phyloP scores from a whole-genome alignment of 1,140 invertebrate genomes.

The Drosophila lacertosa region DNA sequence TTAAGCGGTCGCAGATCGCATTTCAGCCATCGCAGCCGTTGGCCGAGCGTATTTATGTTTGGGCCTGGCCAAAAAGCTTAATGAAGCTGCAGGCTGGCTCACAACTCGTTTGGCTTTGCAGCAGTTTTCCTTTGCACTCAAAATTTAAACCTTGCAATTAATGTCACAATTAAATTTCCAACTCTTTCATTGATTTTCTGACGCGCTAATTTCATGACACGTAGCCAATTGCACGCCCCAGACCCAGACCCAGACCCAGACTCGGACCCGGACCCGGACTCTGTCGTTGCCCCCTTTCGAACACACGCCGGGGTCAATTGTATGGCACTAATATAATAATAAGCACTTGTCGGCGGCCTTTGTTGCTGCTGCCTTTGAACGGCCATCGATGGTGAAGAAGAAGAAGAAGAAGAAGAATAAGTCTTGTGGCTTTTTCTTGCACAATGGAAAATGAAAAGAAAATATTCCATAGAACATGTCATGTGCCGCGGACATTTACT shows the following conservation, averaged over 20 bases:
- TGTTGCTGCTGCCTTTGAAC: conserved; percentile 43
- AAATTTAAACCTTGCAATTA: conserved; percentile 51
- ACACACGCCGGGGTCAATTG: conserved; percentile 60
- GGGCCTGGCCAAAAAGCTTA: conserved; percentile 58
- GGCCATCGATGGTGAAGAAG: conserved; percentile 50
- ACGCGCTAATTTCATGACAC: conserved; percentile 65
- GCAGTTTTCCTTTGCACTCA: not conserved
- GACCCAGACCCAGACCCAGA: conserved; percentile 9
- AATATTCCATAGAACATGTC: conserved; percentile 26
- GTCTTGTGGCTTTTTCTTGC: conserved; percentile 50
- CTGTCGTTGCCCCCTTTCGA: conserved; percentile 36
- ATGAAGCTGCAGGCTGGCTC: conserved; percentile 54
- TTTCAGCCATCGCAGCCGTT: conserved; percentile 29
- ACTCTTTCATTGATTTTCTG: conserved; percentile 62
- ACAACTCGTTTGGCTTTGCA: conserved; percentile 8
- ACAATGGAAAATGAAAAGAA: conserved; percentile 14
- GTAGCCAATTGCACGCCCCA: conserved; percentile 30
- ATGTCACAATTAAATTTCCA: conserved; percentile 76
- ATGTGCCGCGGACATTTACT: conserved; percentile 18
- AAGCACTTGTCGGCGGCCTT: conserved; percentile 63
- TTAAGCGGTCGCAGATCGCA: conserved; percentile 51
- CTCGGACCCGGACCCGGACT: not conserved
- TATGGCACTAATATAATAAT: conserved; percentile 75
- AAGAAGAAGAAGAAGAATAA: no score
- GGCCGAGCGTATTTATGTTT: conserved; percentile 59